Evolutionary conservation across 53 echinoderm and acorn worm genomes (phyloP).

Genomic region (Holothuria leucospilota): DNA sequence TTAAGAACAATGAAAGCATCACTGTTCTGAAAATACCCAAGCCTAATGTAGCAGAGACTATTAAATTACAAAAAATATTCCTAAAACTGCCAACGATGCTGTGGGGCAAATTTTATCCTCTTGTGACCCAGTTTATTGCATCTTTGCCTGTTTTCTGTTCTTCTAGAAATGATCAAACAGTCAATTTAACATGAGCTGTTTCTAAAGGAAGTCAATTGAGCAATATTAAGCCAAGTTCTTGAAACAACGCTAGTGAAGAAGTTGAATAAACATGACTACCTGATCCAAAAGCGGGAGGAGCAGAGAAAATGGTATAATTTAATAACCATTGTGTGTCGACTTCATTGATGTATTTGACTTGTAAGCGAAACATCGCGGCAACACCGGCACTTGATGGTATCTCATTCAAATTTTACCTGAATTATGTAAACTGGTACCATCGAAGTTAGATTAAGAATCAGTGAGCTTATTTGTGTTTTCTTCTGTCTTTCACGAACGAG

Average conservation of each 20-base stretch:
- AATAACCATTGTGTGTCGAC: constrained; percentile 13
- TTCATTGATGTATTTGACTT: too few relatives aligned
- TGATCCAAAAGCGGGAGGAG: not conserved
- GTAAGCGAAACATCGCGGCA: too few relatives aligned
- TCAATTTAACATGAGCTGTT: constrained; percentile 40
- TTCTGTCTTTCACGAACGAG: too few relatives aligned
- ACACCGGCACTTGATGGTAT: too few relatives aligned
- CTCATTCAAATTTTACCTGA: too few relatives aligned
- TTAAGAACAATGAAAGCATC: too few relatives aligned
- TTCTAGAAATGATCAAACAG: constrained; percentile 1
- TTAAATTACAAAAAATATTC: constrained; percentile 33
- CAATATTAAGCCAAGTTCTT: not conserved
- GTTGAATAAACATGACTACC: constrained; percentile 11
- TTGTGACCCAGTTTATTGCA: constrained; percentile 23
- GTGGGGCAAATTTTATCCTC: constrained; percentile 13
- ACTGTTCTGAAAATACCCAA: too few relatives aligned
- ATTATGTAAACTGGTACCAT: too few relatives aligned
- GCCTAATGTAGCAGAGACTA: too few relatives aligned
- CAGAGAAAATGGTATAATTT: constrained; percentile 12
- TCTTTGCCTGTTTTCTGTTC: not conserved
- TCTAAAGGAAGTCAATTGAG: constrained; percentile 25
- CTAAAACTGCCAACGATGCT: not conserved
- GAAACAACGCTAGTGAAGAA: not conserved
- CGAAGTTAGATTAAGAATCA: too few relatives aligned
- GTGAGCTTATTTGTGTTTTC: too few relatives aligned